A percentile compares a stretch with the other conserved stretches of the same genome.
Conservation (phyloP, 2,888 invertebrate genomes). For the Hanleya hanleyi region DNA sequence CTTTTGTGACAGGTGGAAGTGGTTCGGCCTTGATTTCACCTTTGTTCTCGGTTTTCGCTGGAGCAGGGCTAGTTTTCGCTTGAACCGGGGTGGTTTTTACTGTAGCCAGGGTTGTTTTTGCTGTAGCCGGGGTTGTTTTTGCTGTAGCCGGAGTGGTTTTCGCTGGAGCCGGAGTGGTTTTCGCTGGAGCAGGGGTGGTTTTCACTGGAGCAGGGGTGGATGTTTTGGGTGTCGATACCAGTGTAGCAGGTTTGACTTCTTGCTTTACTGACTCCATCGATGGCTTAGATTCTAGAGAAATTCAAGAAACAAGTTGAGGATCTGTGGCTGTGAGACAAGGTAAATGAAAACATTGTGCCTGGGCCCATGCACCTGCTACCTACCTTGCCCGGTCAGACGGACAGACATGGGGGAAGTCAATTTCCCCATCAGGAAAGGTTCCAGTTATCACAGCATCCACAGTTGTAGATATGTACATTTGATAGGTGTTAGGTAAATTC, state of each 20-base stretch:
- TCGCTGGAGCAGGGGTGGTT: not conserved
- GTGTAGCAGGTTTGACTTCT: not conserved
- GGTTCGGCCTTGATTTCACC: too few species aligned
- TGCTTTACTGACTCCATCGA: not conserved
- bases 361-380: too few species aligned
- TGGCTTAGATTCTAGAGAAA: constrained; percentile 33
- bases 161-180: not conserved
- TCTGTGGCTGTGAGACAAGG: constrained; percentile 4
- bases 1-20: constrained; percentile 10
- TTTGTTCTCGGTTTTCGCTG: constrained; percentile 10
- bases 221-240: not conserved
- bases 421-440: too few species aligned
- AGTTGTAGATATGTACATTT: too few species aligned
- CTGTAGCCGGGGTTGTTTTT: constrained; percentile 41
- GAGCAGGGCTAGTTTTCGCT: constrained; percentile 15
- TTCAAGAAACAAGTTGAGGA: constrained; percentile 19
- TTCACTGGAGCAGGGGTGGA: not conserved
- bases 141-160: constrained; percentile 4
- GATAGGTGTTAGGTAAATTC: too few species aligned
- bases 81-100: constrained; percentile 7
- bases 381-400: too few species aligned
- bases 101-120: constrained; percentile 41
- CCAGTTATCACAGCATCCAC: too few species aligned
- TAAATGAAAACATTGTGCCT: too few species aligned
- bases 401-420: too few species aligned